Evolutionary conservation across 2,113 vertebrate species (phyloP).

Genomic region (Myotis brandtii): DNA sequence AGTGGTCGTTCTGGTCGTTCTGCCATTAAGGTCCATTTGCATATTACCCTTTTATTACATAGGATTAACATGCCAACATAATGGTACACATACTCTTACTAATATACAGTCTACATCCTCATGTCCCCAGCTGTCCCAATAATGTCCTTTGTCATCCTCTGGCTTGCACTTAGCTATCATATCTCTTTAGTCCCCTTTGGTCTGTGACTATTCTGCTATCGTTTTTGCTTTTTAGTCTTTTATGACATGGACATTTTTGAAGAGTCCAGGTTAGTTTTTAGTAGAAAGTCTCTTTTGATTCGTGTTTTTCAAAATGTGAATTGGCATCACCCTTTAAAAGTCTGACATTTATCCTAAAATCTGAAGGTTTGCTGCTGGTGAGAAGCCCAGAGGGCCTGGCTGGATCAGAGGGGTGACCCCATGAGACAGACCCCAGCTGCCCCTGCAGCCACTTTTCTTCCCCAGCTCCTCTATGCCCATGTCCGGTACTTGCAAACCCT

Average conservation of each 20-base stretch:
- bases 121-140: background rate
- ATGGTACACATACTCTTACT: background rate
- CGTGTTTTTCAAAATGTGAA: background rate
- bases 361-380: background rate
- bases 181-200: background rate
- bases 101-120: background rate
- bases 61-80: too few species aligned
- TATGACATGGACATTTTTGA: background rate
- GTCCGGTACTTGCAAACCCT: background rate
- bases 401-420: background rate
- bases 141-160: accelerated
- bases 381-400: background rate
- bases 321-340: background rate
- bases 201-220: background rate
- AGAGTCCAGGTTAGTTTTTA: background rate
- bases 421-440: background rate
- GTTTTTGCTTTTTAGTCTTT: background rate
- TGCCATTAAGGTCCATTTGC: too few species aligned
- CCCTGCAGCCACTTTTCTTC: background rate
- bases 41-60: too few species aligned
- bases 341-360: background rate
- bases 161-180: background rate
- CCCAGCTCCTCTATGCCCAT: too few species aligned
- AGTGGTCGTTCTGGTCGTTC: too few species aligned
- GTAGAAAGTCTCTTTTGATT: background rate